phyloP scores from a whole-genome alignment of 2,888 invertebrate genomes.

The Platerodrilus igneus region DNA sequence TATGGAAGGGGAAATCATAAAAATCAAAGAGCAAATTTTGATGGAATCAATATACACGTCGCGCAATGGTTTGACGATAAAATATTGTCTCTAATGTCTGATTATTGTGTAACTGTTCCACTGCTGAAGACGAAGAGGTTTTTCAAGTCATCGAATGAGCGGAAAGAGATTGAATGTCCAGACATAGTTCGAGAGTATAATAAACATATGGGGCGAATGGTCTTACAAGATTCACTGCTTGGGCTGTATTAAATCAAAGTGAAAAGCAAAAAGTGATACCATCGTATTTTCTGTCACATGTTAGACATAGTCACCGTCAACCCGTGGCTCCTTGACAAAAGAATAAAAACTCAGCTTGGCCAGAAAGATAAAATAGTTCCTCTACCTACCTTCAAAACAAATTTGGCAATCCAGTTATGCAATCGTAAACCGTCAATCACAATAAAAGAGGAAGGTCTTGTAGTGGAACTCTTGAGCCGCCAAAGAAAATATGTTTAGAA shows the following conservation, averaged over 20 bases:
- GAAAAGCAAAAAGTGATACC: conserved; percentile 20
- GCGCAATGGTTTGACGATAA: conserved; percentile 12
- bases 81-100: conserved; percentile 12
- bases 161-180: conserved; percentile 7
- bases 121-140: conserved; percentile 12
- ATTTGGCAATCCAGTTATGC: conserved; percentile 9
- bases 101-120: conserved; percentile 14
- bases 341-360: conserved; percentile 9
- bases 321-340: conserved; percentile 18
- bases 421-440: not conserved
- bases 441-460: conserved; percentile 8
- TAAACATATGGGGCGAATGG: conserved; percentile 19
- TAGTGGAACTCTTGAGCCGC: conserved; percentile 1
- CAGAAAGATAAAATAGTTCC: conserved; percentile 9
- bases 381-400: conserved; percentile 13
- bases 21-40: not conserved
- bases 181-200: conserved; percentile 10
- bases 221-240: too few species aligned
- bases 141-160: conserved; percentile 6
- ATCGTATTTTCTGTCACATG: conserved; percentile 18
- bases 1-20: conserved; percentile 1
- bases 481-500: conserved; percentile 7
- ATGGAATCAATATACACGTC: not conserved
- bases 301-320: conserved; percentile 17
- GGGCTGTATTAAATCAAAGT: conserved; percentile 13